Percentiles rank a stretch among this genome's conserved stretches.
Evolutionary conservation across 2,113 vertebrate species (phyloP).

Genomic region (Pluvianellus socialis): DNA sequence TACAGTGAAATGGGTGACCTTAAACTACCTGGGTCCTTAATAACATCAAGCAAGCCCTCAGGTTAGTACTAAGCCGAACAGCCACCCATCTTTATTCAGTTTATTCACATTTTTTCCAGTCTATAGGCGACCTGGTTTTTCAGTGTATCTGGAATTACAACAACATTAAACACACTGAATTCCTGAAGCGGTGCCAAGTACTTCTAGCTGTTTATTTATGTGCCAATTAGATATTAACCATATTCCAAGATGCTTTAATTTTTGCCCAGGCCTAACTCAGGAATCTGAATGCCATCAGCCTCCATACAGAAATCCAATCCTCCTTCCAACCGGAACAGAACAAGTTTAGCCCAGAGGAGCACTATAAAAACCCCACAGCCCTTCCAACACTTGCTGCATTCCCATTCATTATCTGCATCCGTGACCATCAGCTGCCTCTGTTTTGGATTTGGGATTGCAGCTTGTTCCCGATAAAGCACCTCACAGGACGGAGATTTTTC

Average conservation of each 20-base stretch:
- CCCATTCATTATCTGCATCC: too few relatives aligned
- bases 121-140: neutral
- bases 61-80: neutral
- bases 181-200: neutral
- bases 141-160: neutral
- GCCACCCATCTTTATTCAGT: neutral
- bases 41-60: accelerated
- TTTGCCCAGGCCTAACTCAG: neutral
- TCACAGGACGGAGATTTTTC: accelerated
- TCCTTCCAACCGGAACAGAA: neutral
- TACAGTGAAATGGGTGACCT: neutral
- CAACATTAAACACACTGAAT: neutral
- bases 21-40: too few relatives aligned
- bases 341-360: neutral
- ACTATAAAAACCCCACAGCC: neutral
- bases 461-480: accelerated
- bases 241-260: neutral
- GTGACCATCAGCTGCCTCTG: too few relatives aligned
- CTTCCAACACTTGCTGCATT: neutral
- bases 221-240: neutral
- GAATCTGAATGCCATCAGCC: neutral
- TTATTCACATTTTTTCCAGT: neutral
- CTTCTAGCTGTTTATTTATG: neutral
- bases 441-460: accelerated
- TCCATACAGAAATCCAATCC: neutral